Base-by-base conservation (phyloP, 2,797 vertebrate genomes). In the Eidolon dupreanum region DNA sequence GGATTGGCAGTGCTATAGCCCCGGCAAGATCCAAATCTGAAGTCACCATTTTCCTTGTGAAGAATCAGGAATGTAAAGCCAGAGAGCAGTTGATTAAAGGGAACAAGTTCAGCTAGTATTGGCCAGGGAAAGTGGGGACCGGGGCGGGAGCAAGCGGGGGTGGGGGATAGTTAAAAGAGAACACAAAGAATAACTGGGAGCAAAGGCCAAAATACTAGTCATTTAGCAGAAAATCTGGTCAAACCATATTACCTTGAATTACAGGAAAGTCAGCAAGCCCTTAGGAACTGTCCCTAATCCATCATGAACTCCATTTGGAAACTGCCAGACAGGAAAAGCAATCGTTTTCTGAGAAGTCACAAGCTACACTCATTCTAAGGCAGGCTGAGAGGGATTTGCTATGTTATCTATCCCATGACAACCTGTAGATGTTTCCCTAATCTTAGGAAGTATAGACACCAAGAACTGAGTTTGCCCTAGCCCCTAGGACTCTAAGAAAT, bases 1-100 rank as follows among this genome's bases (percentile, higher is more conserved):
- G 88, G 59, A 20, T 94, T 94, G 94, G 96, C 93, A 91, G 55
- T 28, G 17, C 43, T 89, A 33, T 55, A 59, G 63, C 61, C 73
- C 38, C 63, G 57, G 61, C 20, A 24, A 38, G 83, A 66, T 95
- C 96, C 96, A 97, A 96, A 95, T 77, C 86, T 95, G 86, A 96
- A 97, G 95, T 97, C 94, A 97, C 92, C 82, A 22, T 90, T 96
- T 97, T 94, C 94, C 94, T 96, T 88, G 66, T 26, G 86, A 96
- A 94, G 94, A 94, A 93, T 89, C 70, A 43, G 17, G 31, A 46
- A 63, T 79, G 26, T 51, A n/a, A 94, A 97, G 83, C 91, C 90
- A 95, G 78, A 85, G 78, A 93, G 65, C 46, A 92, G 51, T 88
- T 93, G 94, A 96, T 94, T 88, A 87, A 93, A 94, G 71, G 74